Conservation (phyloP, 2,888 invertebrate species). For the Zaprionus bogoriensis region DNA sequence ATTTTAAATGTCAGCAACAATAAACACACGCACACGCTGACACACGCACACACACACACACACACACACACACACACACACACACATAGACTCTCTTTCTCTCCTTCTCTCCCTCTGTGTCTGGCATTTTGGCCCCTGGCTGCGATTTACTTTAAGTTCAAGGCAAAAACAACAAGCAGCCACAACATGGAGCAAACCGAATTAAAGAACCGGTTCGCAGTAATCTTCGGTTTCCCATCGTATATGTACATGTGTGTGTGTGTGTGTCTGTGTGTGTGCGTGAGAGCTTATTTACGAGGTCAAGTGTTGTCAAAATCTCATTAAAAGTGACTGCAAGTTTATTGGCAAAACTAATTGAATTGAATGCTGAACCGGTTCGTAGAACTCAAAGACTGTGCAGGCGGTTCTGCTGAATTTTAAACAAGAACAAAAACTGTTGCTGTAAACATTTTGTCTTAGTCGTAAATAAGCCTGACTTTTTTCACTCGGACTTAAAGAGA, state of each 20-base stretch:
- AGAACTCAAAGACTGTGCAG: too few species aligned
- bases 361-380: not conserved
- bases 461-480: not conserved
- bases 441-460: too few species aligned
- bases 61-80: constrained; percentile 1
- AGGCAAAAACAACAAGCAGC: not conserved
- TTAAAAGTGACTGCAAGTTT: too few species aligned
- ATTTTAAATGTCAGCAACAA: constrained; percentile 76
- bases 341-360: too few species aligned
- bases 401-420: too few species aligned
- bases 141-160: constrained; percentile 54
- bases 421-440: too few species aligned
- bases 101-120: constrained; percentile 6
- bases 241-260: too few species aligned
- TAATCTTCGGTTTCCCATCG: not conserved
- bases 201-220: constrained; percentile 4
- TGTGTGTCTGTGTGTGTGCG: too few species aligned
- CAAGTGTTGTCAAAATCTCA: too few species aligned
- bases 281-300: too few species aligned
- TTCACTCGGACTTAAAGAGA: too few species aligned
- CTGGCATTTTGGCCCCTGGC: constrained; percentile 11
- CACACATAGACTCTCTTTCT: constrained; percentile 5
- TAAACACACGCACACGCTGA: constrained; percentile 41
- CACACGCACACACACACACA: constrained; percentile 23
- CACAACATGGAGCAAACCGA: not conserved